A percentile compares a stretch with the other conserved stretches of the same genome.
Evolutionary conservation across 2,113 vertebrate species (phyloP).

Genomic region (Corythaeola cristata): DNA sequence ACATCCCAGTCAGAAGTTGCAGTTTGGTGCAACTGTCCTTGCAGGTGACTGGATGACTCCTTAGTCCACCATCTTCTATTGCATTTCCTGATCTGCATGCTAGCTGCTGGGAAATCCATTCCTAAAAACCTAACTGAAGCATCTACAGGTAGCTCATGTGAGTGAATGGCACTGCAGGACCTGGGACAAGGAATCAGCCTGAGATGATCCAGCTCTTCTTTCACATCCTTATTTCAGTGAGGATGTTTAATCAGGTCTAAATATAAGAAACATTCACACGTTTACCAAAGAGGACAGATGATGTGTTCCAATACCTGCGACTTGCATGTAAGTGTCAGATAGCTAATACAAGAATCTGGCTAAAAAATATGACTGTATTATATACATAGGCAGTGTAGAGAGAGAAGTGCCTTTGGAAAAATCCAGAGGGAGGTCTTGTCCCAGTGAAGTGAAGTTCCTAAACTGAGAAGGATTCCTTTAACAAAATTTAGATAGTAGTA

Average conservation of each 20-base stretch:
- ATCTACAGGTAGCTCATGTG: neutral
- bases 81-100: neutral
- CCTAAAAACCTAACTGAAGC: neutral
- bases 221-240: neutral
- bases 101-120: neutral
- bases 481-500: neutral
- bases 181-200: neutral
- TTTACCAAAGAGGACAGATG: neutral
- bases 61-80: neutral
- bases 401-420: neutral
- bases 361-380: neutral
- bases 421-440: neutral
- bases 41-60: neutral
- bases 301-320: neutral
- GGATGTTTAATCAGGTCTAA: neutral
- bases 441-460: neutral
- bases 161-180: neutral
- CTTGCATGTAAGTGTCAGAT: neutral
- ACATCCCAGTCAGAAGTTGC: neutral
- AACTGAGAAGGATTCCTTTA: neutral
- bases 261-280: neutral
- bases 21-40: neutral
- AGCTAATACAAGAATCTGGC: neutral
- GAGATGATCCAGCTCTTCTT: neutral
- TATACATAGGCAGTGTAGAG: neutral